Evolutionary conservation across 2,113 vertebrate genomes (phyloP), one percentile per base, ranked within the genome.

Genomic region (Eulemur rufifrons): DNA sequence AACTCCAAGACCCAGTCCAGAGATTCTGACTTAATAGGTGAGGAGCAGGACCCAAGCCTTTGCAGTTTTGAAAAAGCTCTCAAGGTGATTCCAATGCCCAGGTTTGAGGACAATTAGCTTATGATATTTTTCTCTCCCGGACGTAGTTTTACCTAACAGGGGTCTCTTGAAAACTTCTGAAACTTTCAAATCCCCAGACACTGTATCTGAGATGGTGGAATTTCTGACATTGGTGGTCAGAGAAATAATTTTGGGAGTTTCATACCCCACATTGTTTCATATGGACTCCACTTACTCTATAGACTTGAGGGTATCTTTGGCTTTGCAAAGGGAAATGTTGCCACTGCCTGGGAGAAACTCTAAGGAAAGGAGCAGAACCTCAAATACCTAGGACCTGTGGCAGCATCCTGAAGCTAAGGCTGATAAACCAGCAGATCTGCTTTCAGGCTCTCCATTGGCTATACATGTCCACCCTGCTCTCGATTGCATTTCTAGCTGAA

Each of bases 81-180:
- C 20, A 11, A 50, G 76, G 5, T 74, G 42, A 23, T 89, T 54
- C 47, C 45, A 68, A 8, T 29, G 29, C 45, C 56, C 18, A 17
- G 17, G 17, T 54, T 86, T 52, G 45, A 82, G 64, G 54, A 85
- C 61, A 82, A 77, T 91, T 92, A 63, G 5, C 8, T 91, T 56
- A 15, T 66, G 18, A 15, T 37, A 59, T 56, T 68, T 71, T 76
- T 68, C 61, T 27, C n/a, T 63, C 20, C 2, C 29, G 14, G 32
- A 89, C 42, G 8, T 61, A 68, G 78, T 86, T 92, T 91, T n/a
- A 59, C 61, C 86, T 90, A 86, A 92, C 3, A 89, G n/a, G 17
- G 15, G 37, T 59, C n/a, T 97, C 68, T 83, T 42, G 42, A 88
- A 95, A n/a, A 93, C 8, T 29, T 94, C 66, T 66, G 59, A 93